Conservation (phyloP, 2,888 invertebrate genomes). For the Apamea epomidion region DNA sequence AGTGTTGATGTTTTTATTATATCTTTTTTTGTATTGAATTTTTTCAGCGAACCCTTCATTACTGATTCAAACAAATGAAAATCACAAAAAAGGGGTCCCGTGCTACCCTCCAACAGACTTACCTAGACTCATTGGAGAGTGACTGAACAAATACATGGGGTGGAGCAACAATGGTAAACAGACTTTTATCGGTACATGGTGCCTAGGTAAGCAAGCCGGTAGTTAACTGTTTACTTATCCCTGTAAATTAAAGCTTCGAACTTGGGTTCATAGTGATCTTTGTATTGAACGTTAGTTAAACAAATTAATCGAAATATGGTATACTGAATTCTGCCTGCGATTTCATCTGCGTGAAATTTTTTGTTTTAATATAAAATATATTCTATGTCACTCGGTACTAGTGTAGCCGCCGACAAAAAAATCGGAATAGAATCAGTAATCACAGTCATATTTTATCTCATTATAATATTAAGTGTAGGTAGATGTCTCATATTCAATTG, state of each 20-base stretch:
- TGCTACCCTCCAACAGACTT: constrained; percentile 3
- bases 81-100: background rate
- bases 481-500: too few species aligned
- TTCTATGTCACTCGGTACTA: too few species aligned
- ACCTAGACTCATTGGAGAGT: constrained; percentile 35
- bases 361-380: too few species aligned
- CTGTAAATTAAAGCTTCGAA: background rate
- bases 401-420: too few species aligned
- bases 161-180: constrained; percentile 21
- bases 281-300: background rate
- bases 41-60: background rate
- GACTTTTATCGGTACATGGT: background rate
- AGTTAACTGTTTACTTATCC: background rate
- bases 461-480: background rate
- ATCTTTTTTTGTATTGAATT: background rate
- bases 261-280: background rate
- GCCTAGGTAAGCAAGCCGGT: background rate
- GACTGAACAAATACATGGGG: constrained; percentile 15
- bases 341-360: too few species aligned
- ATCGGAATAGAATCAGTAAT: too few species aligned
- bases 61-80: constrained; percentile 16
- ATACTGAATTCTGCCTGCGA: background rate
- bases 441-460: background rate
- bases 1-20: background rate
- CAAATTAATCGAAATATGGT: background rate